A percentile compares a stretch with the other conserved stretches of the same genome.
phyloP scores from a whole-genome alignment of 2,797 vertebrate species.

The Anguilla pacifica region DNA sequence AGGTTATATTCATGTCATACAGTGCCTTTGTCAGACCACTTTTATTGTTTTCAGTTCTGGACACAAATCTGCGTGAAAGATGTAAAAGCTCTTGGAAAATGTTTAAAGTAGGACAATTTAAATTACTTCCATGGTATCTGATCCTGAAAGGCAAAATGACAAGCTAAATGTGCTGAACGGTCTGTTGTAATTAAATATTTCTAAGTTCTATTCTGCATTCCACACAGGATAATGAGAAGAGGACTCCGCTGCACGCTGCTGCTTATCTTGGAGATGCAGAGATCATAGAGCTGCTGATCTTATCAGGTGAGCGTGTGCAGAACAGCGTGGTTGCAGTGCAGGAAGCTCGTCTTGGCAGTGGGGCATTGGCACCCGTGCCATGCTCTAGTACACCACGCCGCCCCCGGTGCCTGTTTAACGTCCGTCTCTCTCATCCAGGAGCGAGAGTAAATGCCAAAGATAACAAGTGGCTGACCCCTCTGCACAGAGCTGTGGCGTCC shows the following conservation, averaged over 20 bases:
- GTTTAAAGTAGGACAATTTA: neutral
- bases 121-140: neutral
- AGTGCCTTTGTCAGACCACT: neutral
- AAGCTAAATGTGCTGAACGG: neutral
- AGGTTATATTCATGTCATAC: neutral
- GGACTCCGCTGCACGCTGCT: slow-evolving; percentile 95
- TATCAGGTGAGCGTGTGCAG: slow-evolving; percentile 82
- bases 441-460: slow-evolving; percentile 99
- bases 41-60: neutral
- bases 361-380: too few species aligned
- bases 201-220: slow-evolving; percentile 16
- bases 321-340: neutral
- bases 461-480: slow-evolving; percentile 98
- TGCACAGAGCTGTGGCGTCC: slow-evolving; percentile 96
- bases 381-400: neutral
- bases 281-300: slow-evolving; percentile 96
- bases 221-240: slow-evolving; percentile 93
- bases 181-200: neutral
- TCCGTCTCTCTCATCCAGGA: slow-evolving; percentile 75
- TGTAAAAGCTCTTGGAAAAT: neutral
- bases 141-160: neutral
- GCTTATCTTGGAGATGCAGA: slow-evolving; percentile 97
- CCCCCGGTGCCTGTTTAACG: neutral
- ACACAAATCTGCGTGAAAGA: neutral
- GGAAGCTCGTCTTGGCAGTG: neutral